These are phyloP conservation scores for Apogon hyalosoma DNA, from an alignment of 2,797 vertebrate genomes.

Conservation along the genomic window DNA sequence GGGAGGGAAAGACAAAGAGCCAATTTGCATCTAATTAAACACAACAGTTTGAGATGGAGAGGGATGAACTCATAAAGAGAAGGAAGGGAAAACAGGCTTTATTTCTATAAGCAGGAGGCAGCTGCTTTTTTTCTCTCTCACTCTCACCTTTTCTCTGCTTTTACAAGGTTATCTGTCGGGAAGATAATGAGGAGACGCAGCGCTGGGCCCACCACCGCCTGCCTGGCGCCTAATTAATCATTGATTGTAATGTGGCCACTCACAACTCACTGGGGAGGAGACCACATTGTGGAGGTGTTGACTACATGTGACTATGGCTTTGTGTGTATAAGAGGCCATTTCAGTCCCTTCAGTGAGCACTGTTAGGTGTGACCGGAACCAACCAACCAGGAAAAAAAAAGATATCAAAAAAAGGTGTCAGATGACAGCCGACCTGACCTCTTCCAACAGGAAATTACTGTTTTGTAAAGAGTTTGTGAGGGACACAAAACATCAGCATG, in stretches of 20 bases:
- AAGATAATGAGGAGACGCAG: conserved; percentile 82
- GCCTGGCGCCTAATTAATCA: conserved; percentile 88
- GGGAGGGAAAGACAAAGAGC: conserved; percentile 67
- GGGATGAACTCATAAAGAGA: conserved; percentile 51
- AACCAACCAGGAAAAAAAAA: conserved; percentile 23
- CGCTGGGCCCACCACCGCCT: conserved; percentile 70
- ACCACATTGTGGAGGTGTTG: conserved; percentile 63
- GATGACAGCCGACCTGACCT: conserved; percentile 22
- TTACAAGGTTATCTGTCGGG: conserved; percentile 87
- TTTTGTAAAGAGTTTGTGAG: not conserved
- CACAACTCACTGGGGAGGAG: conserved; percentile 84
- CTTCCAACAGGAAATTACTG: conserved; percentile 11
- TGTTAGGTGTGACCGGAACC: conserved; percentile 31
- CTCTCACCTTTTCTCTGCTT: conserved; percentile 70
- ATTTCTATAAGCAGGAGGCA: conserved; percentile 47
- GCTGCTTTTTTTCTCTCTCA: conserved; percentile 24
- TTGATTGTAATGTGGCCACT: conserved; percentile 87
- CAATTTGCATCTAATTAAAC: conserved; percentile 84
- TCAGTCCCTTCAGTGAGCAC: conserved; percentile 18
- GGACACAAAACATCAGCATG: conserved; percentile 12
- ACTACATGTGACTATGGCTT: conserved; percentile 59
- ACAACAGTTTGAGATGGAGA: conserved; percentile 45
- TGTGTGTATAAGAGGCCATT: conserved; percentile 42
- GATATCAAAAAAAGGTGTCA: not conserved
- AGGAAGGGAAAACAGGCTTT: conserved; percentile 31